phyloP scores from a whole-genome alignment of 2,797 vertebrate species.

The Pseudochaenichthys georgianus region DNA sequence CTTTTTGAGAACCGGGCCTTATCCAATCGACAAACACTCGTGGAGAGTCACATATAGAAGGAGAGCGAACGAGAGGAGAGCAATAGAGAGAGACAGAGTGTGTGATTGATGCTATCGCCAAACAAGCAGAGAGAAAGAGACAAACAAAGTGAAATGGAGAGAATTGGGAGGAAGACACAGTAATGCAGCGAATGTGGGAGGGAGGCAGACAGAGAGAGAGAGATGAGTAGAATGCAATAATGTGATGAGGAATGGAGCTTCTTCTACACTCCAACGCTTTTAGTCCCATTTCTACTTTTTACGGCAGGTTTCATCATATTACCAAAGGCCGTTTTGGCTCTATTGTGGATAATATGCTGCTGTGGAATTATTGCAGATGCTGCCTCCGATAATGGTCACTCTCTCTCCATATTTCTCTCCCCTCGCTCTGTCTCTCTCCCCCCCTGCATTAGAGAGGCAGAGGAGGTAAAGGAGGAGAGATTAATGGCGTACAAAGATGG shows the following conservation, averaged over 20 bases:
- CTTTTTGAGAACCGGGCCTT: constrained; percentile 56
- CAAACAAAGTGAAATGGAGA: constrained; percentile 54
- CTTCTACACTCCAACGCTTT: constrained; percentile 82
- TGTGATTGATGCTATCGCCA: constrained; percentile 63
- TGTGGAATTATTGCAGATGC: constrained; percentile 83
- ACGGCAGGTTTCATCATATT: constrained; percentile 86
- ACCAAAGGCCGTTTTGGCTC: constrained; percentile 83
- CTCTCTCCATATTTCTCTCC: constrained; percentile 48
- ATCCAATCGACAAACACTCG: constrained; percentile 45
- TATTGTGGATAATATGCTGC: constrained; percentile 82
- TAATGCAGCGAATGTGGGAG: constrained; percentile 68
- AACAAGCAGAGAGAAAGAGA: constrained; percentile 52
- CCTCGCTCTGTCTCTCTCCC: constrained; percentile 41
- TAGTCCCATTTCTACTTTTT: constrained; percentile 83
- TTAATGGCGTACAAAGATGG: constrained; percentile 79
- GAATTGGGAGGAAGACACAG: constrained; percentile 67
- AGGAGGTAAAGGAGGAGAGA: constrained; percentile 69
- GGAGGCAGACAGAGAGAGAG: constrained; percentile 65
- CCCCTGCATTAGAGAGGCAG: constrained; percentile 54
- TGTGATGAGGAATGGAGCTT: constrained; percentile 81
- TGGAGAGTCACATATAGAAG: constrained; percentile 29
- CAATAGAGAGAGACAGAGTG: constrained; percentile 41
- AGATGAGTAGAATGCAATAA: constrained; percentile 82
- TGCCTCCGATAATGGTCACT: constrained; percentile 82
- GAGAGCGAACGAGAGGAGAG: constrained; percentile 22